Evolutionary conservation across 2,888 invertebrate species (phyloP).

Genomic region (Protodeltote pygarga): DNA sequence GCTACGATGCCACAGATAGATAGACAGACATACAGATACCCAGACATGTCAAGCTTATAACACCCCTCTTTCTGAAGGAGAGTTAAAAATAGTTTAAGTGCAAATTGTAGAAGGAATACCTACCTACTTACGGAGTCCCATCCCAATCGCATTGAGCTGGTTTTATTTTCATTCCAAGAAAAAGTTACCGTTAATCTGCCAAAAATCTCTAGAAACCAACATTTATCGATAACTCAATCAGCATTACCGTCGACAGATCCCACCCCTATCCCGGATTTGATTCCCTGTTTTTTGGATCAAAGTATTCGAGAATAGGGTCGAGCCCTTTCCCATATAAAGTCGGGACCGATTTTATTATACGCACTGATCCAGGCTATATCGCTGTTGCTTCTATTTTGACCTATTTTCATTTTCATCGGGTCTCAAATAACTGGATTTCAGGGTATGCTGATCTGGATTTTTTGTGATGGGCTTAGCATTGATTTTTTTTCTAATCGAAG

Average conservation of each 20-base stretch:
- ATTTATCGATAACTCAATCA: slow-evolving; percentile 19
- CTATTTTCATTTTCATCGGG: slow-evolving; percentile 35
- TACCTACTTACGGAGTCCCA: no score
- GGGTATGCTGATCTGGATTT: slow-evolving; percentile 29
- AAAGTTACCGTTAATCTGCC: no score
- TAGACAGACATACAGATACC: no score
- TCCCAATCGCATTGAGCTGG: no score
- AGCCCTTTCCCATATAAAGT: slow-evolving; percentile 35
- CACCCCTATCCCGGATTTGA: slow-evolving; percentile 41
- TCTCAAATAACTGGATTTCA: slow-evolving; percentile 27
- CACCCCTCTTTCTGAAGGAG: no score
- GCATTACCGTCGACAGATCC: slow-evolving; percentile 26
- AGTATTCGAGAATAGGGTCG: slow-evolving; percentile 49
- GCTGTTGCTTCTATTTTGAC: slow-evolving; percentile 35
- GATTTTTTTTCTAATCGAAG: no score
- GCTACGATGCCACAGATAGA: no score
- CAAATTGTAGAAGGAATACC: no score
- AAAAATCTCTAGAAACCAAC: slow-evolving; percentile 1
- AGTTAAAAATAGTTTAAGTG: no score
- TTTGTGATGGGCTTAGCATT: slow-evolving; percentile 12
- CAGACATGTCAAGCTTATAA: no score
- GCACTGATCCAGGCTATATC: slow-evolving; percentile 33
- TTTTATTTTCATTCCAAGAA: no score
- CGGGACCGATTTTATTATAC: slow-evolving; percentile 44
- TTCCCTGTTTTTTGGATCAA: slow-evolving; percentile 46